Evolutionary conservation across 1,140 invertebrate species (phyloP).

Genomic region (Hylyphantes graminicola): DNA sequence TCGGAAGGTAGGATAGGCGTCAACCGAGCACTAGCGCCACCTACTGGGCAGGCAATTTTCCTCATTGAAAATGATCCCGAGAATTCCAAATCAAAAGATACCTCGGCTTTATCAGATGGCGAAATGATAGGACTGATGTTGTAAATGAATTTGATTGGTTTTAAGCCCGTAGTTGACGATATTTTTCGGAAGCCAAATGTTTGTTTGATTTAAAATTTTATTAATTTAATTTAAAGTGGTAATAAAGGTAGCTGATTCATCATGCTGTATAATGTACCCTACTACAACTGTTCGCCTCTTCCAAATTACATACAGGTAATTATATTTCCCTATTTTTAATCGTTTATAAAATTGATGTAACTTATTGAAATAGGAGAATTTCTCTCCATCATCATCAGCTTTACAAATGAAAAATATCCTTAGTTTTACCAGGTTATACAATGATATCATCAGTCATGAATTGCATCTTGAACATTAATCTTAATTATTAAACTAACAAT

Average conservation of each 20-base stretch:
- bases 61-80: not conserved
- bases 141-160: not conserved
- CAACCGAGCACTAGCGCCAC: conserved; percentile 23
- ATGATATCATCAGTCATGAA: no score
- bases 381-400: no score
- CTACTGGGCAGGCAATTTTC: not conserved
- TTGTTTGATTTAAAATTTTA: not conserved
- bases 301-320: conserved; percentile 59
- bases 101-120: not conserved
- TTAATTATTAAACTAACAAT: no score
- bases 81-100: conserved; percentile 15
- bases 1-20: conserved; percentile 26
- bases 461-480: no score
- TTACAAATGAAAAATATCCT: no score
- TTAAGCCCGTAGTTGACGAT: not conserved
- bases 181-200: not conserved
- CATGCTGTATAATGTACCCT: conserved; percentile 62
- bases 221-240: conserved; percentile 1
- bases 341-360: not conserved
- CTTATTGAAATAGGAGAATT: not conserved
- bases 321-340: not conserved
- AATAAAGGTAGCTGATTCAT: conserved; percentile 10
- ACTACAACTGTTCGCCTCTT: conserved; percentile 59
- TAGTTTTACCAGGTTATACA: no score
- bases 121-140: not conserved